Evolutionary conservation across 2,113 vertebrate genomes (phyloP), one percentile per base, ranked within the genome.

Genomic region (Corythornis cristatus): DNA sequence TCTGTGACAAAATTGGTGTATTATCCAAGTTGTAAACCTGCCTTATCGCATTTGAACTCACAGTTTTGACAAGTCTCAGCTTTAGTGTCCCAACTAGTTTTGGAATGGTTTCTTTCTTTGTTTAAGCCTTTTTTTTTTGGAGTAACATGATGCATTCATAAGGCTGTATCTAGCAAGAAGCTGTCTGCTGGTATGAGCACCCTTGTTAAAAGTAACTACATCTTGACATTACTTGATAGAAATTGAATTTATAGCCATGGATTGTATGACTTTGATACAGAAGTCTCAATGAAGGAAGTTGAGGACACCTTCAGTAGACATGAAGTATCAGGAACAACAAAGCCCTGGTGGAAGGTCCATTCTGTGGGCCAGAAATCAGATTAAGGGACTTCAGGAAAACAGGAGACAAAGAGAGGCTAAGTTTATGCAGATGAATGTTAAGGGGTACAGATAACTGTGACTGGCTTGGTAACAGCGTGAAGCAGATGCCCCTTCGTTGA

Each of bases 391-490:
- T 74, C 28, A n/a, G 58, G 40, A 40, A 31, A 76, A 61, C 25
- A 61, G 11, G 28, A 76, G 9, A 37, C 25, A 53, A 87, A 79
- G 19, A 86, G 46, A 60, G 29, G 22, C 26, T 54, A 37, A 57
- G 12, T 29, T 48, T 25, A 42, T 11, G 35, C 60, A 90, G 46
- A 15, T 50, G 7, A 67, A 50, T 12, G 14, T 68, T 68, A 42
- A 68, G 40, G 19, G 6, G 8, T 31, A 58, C 40, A 42, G 56
- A 6, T 53, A 50, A 51, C 35, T n/a, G 7, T 56, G 45, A 75
- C 14, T 28, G 51, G 12, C 57, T 71, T 2, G 0, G 13, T 74
- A 68, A 68, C 4, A 26, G 11, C 0, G 0, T 43, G 83, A 60
- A 80, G 50, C 33, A 60, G 54, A 58, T 29, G 6, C 9, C 8